These are phyloP conservation scores for Engraulis encrasicolus DNA, from an alignment of 2,113 vertebrate species.

Conservation along the genomic window DNA sequence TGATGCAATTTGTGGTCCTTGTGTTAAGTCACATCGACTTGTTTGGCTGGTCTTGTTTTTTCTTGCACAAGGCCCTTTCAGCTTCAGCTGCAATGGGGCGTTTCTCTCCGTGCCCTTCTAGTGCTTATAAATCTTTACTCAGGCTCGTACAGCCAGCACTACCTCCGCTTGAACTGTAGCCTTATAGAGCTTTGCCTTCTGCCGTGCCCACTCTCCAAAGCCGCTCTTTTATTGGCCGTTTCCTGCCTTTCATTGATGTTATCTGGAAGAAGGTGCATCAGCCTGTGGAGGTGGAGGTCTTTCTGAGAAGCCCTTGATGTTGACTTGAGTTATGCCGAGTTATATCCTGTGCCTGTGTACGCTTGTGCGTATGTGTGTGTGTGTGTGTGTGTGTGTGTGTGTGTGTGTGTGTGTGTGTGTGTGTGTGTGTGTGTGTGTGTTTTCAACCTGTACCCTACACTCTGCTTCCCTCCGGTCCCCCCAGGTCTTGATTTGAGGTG, in stretches of 20 bases:
- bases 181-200: background rate
- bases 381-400: background rate
- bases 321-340: background rate
- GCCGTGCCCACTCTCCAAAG: background rate
- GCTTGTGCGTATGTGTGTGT: too few species aligned
- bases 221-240: background rate
- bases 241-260: background rate
- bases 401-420: background rate
- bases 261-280: background rate
- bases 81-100: background rate
- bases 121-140: background rate
- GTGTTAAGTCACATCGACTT: background rate
- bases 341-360: background rate
- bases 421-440: background rate
- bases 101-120: background rate
- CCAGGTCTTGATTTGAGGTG: background rate
- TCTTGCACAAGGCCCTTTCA: background rate
- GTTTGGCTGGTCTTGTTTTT: background rate
- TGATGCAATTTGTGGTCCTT: background rate
- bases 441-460: too few species aligned
- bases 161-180: background rate
- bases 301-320: conserved; percentile 9
- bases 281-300: background rate
- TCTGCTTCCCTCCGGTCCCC: too few species aligned
- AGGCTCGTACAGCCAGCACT: too few species aligned